phyloP scores from a whole-genome alignment of 2,888 invertebrate species.

The Orthosia gothica region DNA sequence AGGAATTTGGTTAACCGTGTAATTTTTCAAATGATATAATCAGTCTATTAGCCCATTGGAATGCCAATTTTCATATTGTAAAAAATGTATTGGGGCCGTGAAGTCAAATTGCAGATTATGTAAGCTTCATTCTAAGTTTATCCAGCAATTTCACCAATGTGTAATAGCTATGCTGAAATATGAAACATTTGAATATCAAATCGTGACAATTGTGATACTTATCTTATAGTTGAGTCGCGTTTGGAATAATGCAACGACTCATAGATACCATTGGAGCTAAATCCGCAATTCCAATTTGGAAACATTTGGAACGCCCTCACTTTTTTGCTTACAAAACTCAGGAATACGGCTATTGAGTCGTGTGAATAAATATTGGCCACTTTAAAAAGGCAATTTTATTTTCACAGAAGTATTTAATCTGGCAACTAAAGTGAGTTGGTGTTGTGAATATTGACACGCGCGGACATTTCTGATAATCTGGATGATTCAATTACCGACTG shows the following conservation, averaged over 20 bases:
- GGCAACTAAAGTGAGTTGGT: constrained; percentile 13
- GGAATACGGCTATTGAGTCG: constrained; percentile 1
- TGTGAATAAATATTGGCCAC: constrained; percentile 24
- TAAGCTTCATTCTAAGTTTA: constrained; percentile 20
- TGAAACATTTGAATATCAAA: constrained; percentile 38
- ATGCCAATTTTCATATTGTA: constrained; percentile 31
- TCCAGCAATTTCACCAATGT: neutral
- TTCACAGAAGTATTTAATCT: constrained; percentile 11
- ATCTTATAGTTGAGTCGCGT: constrained; percentile 6
- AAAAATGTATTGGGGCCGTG: constrained; percentile 24
- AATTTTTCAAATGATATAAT: constrained; percentile 17
- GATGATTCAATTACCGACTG: constrained; percentile 27
- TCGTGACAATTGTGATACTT: constrained; percentile 10
- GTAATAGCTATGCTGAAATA: constrained; percentile 22
- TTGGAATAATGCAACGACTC: constrained; percentile 5
- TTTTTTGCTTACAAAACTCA: constrained; percentile 14
- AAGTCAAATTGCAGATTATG: constrained; percentile 42
- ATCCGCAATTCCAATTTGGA: constrained; percentile 4
- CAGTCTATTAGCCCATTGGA: constrained; percentile 6
- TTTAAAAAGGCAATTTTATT: constrained; percentile 44
- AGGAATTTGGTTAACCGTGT: neutral
- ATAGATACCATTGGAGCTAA: constrained; percentile 10
- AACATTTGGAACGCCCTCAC: neutral
- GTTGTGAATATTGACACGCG: constrained; percentile 4
- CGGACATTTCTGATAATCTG: constrained; percentile 21